Evolutionary conservation across 2,113 vertebrate species (phyloP).

Genomic region (Zootoca vivipara): DNA sequence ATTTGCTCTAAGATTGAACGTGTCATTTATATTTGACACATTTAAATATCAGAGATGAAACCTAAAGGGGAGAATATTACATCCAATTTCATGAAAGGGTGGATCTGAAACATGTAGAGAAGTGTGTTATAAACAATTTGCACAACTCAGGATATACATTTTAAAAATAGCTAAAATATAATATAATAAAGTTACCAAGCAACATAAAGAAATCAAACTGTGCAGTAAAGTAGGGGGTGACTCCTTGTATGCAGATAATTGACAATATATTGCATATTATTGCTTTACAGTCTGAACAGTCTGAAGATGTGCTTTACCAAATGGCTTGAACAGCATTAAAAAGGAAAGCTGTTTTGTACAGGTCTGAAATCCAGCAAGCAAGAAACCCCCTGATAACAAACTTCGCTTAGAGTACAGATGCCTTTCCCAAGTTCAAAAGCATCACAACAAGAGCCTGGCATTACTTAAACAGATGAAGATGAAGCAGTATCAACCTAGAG

Average conservation of each 20-base stretch:
- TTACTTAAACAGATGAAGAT: conserved; percentile 7
- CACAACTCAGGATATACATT: background rate
- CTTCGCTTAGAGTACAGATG: background rate
- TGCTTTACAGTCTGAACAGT: background rate
- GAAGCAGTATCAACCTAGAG: background rate
- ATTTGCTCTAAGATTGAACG: background rate
- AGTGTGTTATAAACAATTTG: background rate
- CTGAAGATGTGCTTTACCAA: background rate
- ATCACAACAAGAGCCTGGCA: background rate
- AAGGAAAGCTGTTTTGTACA: background rate
- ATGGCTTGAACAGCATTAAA: background rate
- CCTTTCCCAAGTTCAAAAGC: background rate
- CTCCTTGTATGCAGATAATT: background rate
- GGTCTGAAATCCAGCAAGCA: background rate
- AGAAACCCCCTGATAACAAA: background rate
- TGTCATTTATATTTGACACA: background rate
- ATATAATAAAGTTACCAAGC: background rate
- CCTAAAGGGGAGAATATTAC: background rate
- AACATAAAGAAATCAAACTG: background rate
- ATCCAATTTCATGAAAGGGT: background rate
- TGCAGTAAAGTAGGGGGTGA: background rate
- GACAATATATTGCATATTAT: background rate
- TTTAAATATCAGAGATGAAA: background rate
- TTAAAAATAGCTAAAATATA: background rate
- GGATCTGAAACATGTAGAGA: background rate